A percentile compares a stretch with the other conserved stretches of the same genome.
These are phyloP conservation scores for Nymphalis io DNA, from an alignment of 1,140 invertebrate genomes.

Conservation along the genomic window DNA sequence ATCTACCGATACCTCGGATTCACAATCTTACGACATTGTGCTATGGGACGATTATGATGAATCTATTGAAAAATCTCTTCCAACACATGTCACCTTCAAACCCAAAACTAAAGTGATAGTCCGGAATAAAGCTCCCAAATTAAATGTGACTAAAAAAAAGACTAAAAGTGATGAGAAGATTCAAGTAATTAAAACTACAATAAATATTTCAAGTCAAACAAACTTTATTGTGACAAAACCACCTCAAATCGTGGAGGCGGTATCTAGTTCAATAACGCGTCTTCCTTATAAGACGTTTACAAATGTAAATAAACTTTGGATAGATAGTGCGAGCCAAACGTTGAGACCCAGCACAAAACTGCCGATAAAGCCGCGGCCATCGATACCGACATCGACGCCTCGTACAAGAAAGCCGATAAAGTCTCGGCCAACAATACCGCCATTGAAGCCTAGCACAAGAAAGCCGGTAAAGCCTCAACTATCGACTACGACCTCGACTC, in stretches of 20 bases:
- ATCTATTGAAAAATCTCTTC: constrained; percentile 49
- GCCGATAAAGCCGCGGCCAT: constrained; percentile 27
- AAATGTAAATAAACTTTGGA: constrained; percentile 51
- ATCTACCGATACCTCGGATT: constrained; percentile 48
- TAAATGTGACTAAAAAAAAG: constrained; percentile 59
- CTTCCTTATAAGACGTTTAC: constrained; percentile 39
- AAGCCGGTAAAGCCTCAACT: constrained; percentile 30
- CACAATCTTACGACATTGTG: constrained; percentile 56
- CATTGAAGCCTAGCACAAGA: constrained; percentile 38
- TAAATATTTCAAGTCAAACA: constrained; percentile 72
- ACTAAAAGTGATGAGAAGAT: constrained; percentile 59
- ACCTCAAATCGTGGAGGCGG: constrained; percentile 31
- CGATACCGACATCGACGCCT: constrained; percentile 28
- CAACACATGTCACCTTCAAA: constrained; percentile 40
- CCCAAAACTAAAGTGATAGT: constrained; percentile 67
- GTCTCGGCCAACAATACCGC: constrained; percentile 19
- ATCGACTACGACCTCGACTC: constrained; percentile 19
- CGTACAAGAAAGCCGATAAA: constrained; percentile 40
- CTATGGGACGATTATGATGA: constrained; percentile 69
- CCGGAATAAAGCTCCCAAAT: constrained; percentile 53
- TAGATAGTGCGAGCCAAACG: constrained; percentile 41
- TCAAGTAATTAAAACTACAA: constrained; percentile 69
- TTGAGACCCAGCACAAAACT: constrained; percentile 37
- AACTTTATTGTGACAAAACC: constrained; percentile 70
- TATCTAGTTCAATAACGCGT: constrained; percentile 34